phyloP scores from a whole-genome alignment of 2,888 invertebrate species.

The Hartigia nigra region DNA sequence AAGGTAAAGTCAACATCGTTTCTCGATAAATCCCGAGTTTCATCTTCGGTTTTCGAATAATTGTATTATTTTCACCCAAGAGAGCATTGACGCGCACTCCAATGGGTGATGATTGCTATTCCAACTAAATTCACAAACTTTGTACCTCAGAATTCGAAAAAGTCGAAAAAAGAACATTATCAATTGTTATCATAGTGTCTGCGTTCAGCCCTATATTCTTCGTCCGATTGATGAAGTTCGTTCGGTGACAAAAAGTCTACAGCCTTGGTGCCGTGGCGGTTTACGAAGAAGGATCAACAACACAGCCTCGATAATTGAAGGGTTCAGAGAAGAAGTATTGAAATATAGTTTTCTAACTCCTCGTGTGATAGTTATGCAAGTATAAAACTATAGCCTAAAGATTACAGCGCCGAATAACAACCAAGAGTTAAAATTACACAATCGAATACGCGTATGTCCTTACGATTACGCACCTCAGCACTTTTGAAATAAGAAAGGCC shows the following conservation, averaged over 20 bases:
- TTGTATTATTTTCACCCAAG: not conserved
- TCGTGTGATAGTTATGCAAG: constrained; percentile 28
- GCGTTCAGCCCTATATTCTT: not conserved
- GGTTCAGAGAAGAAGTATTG: constrained; percentile 48
- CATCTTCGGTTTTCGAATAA: not conserved
- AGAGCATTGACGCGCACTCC: not conserved
- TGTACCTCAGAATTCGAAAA: not conserved
- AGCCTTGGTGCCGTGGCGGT: not conserved
- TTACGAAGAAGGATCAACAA: constrained; percentile 26
- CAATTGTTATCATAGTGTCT: not conserved
- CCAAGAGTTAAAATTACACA: not conserved
- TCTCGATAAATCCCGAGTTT: not conserved
- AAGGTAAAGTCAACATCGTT: not conserved
- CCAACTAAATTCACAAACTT: constrained; percentile 3
- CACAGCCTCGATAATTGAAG: constrained; percentile 52
- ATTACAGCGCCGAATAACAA: constrained; percentile 28
- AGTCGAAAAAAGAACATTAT: not conserved
- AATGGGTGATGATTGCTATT: not conserved
- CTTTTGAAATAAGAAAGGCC: not conserved
- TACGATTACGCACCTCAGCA: not conserved
- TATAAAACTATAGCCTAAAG: constrained; percentile 49
- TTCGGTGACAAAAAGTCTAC: not conserved
- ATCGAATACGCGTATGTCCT: not conserved
- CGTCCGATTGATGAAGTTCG: not conserved
- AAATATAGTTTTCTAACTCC: constrained; percentile 37